A percentile compares a stretch with the other conserved stretches of the same genome.
Evolutionary conservation across 2,113 vertebrate genomes (phyloP).

Genomic region (Osmerus mordax): DNA sequence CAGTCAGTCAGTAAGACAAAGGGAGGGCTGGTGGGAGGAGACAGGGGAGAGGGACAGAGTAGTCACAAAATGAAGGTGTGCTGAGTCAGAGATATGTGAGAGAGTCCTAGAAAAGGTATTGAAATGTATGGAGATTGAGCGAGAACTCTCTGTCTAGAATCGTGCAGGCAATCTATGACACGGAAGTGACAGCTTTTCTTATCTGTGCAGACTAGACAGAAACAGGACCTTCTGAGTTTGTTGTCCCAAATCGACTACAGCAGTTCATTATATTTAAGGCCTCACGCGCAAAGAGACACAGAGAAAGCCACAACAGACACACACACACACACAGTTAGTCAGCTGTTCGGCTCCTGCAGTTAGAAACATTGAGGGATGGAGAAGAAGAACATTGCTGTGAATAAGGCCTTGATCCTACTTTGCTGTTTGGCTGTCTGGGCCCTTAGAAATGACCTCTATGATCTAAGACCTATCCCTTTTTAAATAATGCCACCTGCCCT

Average conservation of each 20-base stretch:
- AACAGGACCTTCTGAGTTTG: too few species aligned
- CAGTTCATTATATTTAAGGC: too few species aligned
- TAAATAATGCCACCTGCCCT: too few species aligned
- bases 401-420: constrained; percentile 12
- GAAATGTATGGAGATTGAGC: not conserved
- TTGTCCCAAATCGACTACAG: too few species aligned
- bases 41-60: constrained; percentile 4
- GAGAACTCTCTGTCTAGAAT: not conserved
- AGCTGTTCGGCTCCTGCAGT: not conserved
- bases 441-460: not conserved
- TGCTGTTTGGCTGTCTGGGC: too few species aligned
- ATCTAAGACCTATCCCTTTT: too few species aligned
- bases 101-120: not conserved
- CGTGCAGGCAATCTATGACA: not conserved
- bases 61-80: constrained; percentile 37
- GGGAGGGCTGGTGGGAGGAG: constrained; percentile 1
- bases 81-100: constrained; percentile 54
- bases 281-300: too few species aligned
- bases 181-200: not conserved
- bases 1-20: not conserved
- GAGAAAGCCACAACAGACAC: too few species aligned
- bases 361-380: not conserved
- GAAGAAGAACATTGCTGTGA: constrained; percentile 9
- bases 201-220: not conserved
- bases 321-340: not conserved